Evolutionary conservation across 2,888 invertebrate genomes (phyloP).

Genomic region (Microctonus hyperodae): DNA sequence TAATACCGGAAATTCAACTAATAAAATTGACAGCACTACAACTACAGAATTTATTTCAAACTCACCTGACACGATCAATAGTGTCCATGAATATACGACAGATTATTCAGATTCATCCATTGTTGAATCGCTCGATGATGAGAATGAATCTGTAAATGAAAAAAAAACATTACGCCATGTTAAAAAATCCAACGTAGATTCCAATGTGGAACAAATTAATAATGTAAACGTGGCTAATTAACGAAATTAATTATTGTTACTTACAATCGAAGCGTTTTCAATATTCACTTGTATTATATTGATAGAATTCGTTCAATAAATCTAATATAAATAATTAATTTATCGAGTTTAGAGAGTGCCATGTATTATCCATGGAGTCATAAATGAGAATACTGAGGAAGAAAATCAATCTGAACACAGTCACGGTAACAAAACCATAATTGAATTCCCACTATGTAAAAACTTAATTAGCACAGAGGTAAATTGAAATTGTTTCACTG

Average conservation of each 20-base stretch:
- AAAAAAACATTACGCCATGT: not conserved
- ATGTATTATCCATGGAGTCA: not conserved
- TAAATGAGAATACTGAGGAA: not conserved
- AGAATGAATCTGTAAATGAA: not conserved
- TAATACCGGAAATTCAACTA: too few species aligned
- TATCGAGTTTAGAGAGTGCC: not conserved
- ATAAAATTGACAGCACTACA: too few species aligned
- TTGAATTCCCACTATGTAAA: not conserved
- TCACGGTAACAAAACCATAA: not conserved
- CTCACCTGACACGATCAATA: not conserved
- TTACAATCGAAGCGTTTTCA: not conserved
- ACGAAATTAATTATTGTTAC: not conserved
- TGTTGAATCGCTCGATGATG: conserved; percentile 1
- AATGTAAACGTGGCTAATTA: not conserved
- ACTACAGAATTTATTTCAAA: too few species aligned
- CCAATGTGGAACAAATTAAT: not conserved
- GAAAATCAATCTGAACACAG: not conserved
- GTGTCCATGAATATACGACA: not conserved
- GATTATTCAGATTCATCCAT: not conserved
- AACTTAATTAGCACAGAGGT: not conserved
- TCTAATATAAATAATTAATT: too few species aligned
- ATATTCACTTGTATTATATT: not conserved
- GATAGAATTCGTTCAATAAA: too few species aligned
- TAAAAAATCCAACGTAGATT: not conserved
- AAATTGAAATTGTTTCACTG: not conserved